Percentiles rank a stretch among this genome's conserved stretches.
Conservation (phyloP, 1,140 invertebrate species). For the Drosophila sp. region DNA sequence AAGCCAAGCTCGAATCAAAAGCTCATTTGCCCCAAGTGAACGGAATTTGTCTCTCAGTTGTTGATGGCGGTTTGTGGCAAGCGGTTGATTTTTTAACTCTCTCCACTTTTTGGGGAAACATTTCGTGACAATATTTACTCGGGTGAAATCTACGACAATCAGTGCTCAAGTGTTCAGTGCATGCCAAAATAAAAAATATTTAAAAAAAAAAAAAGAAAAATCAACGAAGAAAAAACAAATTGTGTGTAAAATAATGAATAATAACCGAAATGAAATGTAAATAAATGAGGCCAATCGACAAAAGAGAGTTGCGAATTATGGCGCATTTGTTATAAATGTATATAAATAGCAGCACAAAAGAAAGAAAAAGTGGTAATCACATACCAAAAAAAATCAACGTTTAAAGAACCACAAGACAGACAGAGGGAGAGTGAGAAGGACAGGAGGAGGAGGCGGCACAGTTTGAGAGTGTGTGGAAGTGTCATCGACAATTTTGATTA, state of each 20-base stretch:
- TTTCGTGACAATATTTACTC: constrained; percentile 40
- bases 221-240: constrained; percentile 30
- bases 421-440: constrained; percentile 13
- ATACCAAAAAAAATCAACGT: constrained; percentile 11
- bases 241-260: constrained; percentile 18
- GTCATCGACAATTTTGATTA: constrained; percentile 11
- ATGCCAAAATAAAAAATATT: constrained; percentile 54
- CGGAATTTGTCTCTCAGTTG: constrained; percentile 34
- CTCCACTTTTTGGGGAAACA: constrained; percentile 25
- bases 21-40: constrained; percentile 26
- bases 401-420: constrained; percentile 24
- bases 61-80: constrained; percentile 52
- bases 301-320: constrained; percentile 64
- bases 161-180: constrained; percentile 39
- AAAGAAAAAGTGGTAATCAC: constrained; percentile 62
- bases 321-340: constrained; percentile 60
- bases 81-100: constrained; percentile 46
- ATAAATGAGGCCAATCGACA: constrained; percentile 64
- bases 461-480: neutral
- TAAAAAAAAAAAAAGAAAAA: constrained; percentile 35
- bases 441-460: constrained; percentile 17
- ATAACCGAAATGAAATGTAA: constrained; percentile 56
- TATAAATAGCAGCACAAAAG: constrained; percentile 36
- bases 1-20: constrained; percentile 67
- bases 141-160: constrained; percentile 72